Percentiles rank a stretch among this genome's conserved stretches.
Conservation (phyloP, 2,888 invertebrate genomes). For the Ganaspis brasiliensis region DNA sequence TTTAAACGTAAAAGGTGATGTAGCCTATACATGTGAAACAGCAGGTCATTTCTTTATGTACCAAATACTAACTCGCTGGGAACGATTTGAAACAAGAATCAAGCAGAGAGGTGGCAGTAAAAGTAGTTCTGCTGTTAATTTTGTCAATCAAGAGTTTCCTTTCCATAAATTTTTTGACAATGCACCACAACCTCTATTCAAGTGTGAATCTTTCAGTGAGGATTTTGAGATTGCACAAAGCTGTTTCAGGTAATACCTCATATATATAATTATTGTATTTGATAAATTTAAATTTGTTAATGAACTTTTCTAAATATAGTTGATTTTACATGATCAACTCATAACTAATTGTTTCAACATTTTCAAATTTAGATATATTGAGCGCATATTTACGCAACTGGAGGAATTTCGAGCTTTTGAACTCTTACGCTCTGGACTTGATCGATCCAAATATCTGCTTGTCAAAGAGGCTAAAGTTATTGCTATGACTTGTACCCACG, state of each 20-base stretch:
- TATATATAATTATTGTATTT: not conserved
- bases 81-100: slow-evolving; percentile 88
- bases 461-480: slow-evolving; percentile 99
- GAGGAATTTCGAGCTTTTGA: slow-evolving; percentile 99
- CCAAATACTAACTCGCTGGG: slow-evolving; percentile 95
- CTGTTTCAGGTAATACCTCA: slow-evolving; percentile 87
- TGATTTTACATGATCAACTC: no score
- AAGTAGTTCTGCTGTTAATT: slow-evolving; percentile 77
- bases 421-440: slow-evolving; percentile 95
- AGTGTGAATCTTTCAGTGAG: slow-evolving; percentile 87
- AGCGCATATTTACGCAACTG: slow-evolving; percentile 96
- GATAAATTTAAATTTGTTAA: no score
- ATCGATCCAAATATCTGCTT: slow-evolving; percentile 96
- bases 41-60: slow-evolving; percentile 99
- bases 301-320: no score
- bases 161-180: slow-evolving; percentile 96
- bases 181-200: slow-evolving; percentile 96
- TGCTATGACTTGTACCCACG: slow-evolving; percentile 99
- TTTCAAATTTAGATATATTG: slow-evolving; percentile 87
- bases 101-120: slow-evolving; percentile 81
- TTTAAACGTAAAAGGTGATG: slow-evolving; percentile 92
- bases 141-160: slow-evolving; percentile 92
- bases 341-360: no score
- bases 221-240: slow-evolving; percentile 95
- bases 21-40: slow-evolving; percentile 98